Evolutionary conservation across 2,113 vertebrate genomes (phyloP), one percentile per base, ranked within the genome.

Genomic region (Syngnathus scovelli): DNA sequence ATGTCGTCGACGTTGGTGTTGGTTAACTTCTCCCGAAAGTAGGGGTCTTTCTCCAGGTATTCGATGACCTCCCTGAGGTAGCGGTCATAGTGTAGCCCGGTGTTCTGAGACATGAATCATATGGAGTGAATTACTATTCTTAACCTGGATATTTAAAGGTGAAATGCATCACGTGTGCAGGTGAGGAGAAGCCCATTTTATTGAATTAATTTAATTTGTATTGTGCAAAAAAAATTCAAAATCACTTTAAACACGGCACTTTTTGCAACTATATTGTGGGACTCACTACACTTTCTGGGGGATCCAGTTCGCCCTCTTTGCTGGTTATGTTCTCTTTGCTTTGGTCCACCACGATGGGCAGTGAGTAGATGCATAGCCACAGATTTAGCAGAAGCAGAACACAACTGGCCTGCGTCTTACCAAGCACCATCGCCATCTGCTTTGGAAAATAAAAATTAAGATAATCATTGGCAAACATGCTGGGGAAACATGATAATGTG

Each of bases 1-100:
- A 98, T 95, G 84, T 96, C 94, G 0, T 96, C 94, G 89, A 95
- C 94, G 77, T 94, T 93, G 71, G 94, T 92, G 76, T 93, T 94
- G 83, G 94, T 92, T 2, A 98, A 94, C 74, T 95, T 96, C 74
- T 97, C 94, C 89, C 91, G 93, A 78, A 98, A 98, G 86, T 98
- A 94, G 12, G 90, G 89, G 83, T 98, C 96, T 82, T 95, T 96
- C 87, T 98, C 95, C 56, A 98, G 90, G 69, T 93, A 95, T 75
- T 98, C 94, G 71, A 98, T 93, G 71, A 98, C 96, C 88, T 98
- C 94, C 68, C 92, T 92, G 86, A 98, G 95, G 88, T 98, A 98
- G 62, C 93, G 94, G 84, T 97, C 93, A 74, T 98, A 98, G 86
- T 96, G 97, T 78, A 98, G 91, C 64, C 95, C 95, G 1, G 94